A percentile compares a stretch with the other conserved stretches of the same genome.
Evolutionary conservation across 2,888 invertebrate genomes (phyloP).

Genomic region (Melanotus villosus): DNA sequence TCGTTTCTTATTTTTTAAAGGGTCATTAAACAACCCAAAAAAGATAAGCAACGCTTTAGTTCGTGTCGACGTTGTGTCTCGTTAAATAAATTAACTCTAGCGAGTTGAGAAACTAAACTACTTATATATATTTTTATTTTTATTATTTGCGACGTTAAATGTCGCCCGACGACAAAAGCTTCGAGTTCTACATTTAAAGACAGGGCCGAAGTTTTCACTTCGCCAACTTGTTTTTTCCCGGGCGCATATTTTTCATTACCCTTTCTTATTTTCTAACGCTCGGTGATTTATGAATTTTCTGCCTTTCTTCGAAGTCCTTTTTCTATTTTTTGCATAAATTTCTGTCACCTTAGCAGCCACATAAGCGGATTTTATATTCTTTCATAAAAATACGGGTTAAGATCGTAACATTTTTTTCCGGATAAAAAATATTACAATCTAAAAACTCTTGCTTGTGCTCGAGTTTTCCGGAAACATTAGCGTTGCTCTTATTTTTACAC

Average conservation of each 20-base stretch:
- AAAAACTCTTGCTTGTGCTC: background rate
- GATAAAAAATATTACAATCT: constrained; percentile 15
- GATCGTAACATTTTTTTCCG: constrained; percentile 33
- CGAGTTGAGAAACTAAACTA: constrained; percentile 11
- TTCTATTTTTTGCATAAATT: constrained; percentile 48
- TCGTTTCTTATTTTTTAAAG: constrained; percentile 13
- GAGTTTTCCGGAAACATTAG: background rate
- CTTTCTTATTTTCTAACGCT: constrained; percentile 38
- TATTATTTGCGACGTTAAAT: constrained; percentile 29
- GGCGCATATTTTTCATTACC: constrained; percentile 44
- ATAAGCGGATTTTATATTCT: constrained; percentile 45
- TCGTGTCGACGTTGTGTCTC: constrained; percentile 17
- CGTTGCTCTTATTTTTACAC: constrained; percentile 5
- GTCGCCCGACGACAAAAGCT: constrained; percentile 7
- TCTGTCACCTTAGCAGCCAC: constrained; percentile 46
- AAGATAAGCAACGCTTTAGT: constrained; percentile 21
- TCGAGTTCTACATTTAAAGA: constrained; percentile 10
- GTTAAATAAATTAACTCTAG: constrained; percentile 21
- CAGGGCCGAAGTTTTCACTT: constrained; percentile 32
- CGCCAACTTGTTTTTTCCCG: constrained; percentile 42
- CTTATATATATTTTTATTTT: constrained; percentile 25
- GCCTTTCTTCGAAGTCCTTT: constrained; percentile 35
- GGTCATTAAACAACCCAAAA: constrained; percentile 15
- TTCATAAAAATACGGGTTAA: constrained; percentile 43
- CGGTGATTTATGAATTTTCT: constrained; percentile 45